phyloP scores from a whole-genome alignment of 2,113 vertebrate species.

The Trematomus loennbergii region DNA sequence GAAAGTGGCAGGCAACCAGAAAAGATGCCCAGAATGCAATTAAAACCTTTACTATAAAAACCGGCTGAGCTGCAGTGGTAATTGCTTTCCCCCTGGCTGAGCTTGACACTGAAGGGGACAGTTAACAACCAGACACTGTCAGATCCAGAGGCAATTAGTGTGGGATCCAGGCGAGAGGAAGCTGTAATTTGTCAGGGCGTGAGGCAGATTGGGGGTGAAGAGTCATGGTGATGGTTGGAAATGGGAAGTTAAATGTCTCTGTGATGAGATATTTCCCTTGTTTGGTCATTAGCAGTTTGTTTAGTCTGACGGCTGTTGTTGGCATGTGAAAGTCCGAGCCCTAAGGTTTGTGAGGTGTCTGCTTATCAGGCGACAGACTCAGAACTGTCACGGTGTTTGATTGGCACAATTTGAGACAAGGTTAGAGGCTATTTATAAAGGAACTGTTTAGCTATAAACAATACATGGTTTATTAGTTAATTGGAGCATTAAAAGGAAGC shows the following conservation, averaged over 20 bases:
- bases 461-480: constrained; percentile 1
- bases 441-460: not conserved
- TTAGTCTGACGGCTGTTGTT: constrained; percentile 18
- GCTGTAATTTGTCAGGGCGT: constrained; percentile 49
- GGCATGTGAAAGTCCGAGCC: not conserved
- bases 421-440: not conserved
- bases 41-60: constrained; percentile 40
- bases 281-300: constrained; percentile 45
- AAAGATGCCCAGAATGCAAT: constrained; percentile 25
- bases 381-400: not conserved
- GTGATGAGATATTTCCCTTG: constrained; percentile 22
- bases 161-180: constrained; percentile 23
- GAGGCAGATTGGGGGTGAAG: not conserved
- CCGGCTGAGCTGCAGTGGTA: constrained; percentile 22
- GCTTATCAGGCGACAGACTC: not conserved
- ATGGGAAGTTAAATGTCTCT: not conserved
- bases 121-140: constrained; percentile 47
- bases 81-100: constrained; percentile 51
- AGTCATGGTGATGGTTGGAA: not conserved
- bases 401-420: not conserved
- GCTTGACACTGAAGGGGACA: constrained; percentile 28
- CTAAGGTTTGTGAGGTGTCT: not conserved
- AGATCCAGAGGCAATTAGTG: constrained; percentile 66
- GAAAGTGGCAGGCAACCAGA: not conserved
- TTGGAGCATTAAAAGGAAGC: not conserved